Base-by-base conservation (phyloP, 1,140 invertebrate genomes). In the Galleria mellonella region DNA sequence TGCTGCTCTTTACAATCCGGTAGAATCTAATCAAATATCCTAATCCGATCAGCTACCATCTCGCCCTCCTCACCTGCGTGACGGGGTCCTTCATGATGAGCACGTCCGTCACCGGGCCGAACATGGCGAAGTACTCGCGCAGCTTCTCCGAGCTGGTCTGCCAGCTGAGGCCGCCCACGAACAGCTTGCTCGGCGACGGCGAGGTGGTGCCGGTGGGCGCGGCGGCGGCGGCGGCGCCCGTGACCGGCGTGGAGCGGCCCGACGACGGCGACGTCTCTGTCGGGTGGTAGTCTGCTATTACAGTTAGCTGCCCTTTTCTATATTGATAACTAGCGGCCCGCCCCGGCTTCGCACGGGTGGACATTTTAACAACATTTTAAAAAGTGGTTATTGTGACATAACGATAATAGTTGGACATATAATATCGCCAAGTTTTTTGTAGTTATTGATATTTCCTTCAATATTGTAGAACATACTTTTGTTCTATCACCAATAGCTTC, bases 41-140 rank as follows among this genome's bases (percentile, higher is more conserved):
- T 15, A 28, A 47, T 47, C 35, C 31, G n/a, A n/a, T n/a, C n/a
- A n/a, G n/a, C n/a, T n/a, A n/a, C n/a, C n/a, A n/a, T n/a, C n/a
- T n/a, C n/a, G n/a, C n/a, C n/a, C n/a, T n/a, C 38, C 72, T 69
- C 50, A 96, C 95, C 94, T 96, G 94, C 50, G 95, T 96, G 9
- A 96, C 92, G 1, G 95, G 95, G 87, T 97, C 95, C 89, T 96
- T 97, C 94, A 96, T 96, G 63, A 97, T 96, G 37, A 96, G 91
- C 33, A 96, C 95, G 74, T 97, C 95, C n/a, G 94, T 94, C 47
- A 97, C 94, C 2, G 92, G 92, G 40, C 95, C 95, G 64, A 96
- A 97, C 91, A 96, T 95, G 41, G 93, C 92, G 67, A 97, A 97
- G 73, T 97, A 96, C 57, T 96, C 94, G 60, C 93, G 89, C 5